A percentile compares a stretch with the other conserved stretches of the same genome.
phyloP scores from a whole-genome alignment of 2,797 vertebrate genomes.

The Rhodeus uyekii region DNA sequence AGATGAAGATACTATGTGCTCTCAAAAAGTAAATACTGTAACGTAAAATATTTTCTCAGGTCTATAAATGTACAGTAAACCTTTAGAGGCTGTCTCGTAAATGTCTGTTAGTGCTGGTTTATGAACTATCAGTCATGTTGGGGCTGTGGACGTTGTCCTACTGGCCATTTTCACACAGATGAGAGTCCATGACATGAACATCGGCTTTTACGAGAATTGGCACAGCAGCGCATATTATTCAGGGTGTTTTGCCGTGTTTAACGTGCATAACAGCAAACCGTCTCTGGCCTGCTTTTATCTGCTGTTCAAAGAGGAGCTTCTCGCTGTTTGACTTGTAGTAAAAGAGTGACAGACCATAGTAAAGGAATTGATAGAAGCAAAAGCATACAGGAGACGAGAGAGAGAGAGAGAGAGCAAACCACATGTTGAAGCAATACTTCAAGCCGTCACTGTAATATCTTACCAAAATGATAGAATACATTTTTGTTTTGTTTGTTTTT shows the following conservation, averaged over 20 bases:
- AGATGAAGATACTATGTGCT: not conserved
- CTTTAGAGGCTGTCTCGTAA: not conserved
- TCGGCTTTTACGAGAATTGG: not conserved
- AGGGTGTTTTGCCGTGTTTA: slow-evolving; percentile 29
- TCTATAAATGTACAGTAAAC: slow-evolving; percentile 11
- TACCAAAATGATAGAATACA: not conserved
- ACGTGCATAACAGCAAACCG: slow-evolving; percentile 10
- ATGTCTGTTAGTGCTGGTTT: not conserved
- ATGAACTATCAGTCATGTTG: not conserved
- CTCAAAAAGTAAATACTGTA: not conserved
- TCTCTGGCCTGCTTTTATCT: slow-evolving; percentile 38
- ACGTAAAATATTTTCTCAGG: not conserved
- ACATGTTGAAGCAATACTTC: not conserved
- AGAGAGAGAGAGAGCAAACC: not conserved
- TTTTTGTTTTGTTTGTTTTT: not conserved
- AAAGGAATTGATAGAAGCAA: slow-evolving; percentile 15
- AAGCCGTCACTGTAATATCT: not conserved
- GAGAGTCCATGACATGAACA: not conserved
- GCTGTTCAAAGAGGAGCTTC: slow-evolving; percentile 39
- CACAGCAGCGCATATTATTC: not conserved
- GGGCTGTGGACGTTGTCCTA: not conserved
- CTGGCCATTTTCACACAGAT: not conserved
- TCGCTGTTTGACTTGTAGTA: slow-evolving; percentile 22
- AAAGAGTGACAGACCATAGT: slow-evolving; percentile 6
- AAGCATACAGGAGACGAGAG: not conserved